phyloP scores from a whole-genome alignment of 2,888 invertebrate species.

The Zhuqinia jingwanae region DNA sequence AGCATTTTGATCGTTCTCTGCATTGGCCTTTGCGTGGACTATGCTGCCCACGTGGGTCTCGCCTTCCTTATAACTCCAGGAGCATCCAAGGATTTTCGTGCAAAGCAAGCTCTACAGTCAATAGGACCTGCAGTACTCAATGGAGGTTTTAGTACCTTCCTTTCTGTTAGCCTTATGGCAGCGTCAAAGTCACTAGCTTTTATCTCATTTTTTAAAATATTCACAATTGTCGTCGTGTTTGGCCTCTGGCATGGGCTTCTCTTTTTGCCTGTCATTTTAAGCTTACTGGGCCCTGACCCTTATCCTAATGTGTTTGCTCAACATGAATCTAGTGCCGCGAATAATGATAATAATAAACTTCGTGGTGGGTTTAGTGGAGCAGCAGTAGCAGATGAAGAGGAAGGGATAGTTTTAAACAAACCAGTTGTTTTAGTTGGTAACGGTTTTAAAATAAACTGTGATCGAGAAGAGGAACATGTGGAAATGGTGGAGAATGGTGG shows the following conservation, averaged over 20 bases:
- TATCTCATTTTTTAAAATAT: slow-evolving; percentile 85
- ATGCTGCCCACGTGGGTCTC: slow-evolving; percentile 88
- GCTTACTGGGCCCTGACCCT: slow-evolving; percentile 86
- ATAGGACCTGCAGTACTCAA: slow-evolving; percentile 83
- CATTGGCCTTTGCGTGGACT: slow-evolving; percentile 91
- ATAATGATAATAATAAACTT: neutral
- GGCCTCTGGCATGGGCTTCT: slow-evolving; percentile 90
- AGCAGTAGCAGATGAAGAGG: too few relatives aligned
- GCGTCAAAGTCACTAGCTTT: slow-evolving; percentile 82
- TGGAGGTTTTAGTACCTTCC: slow-evolving; percentile 83
- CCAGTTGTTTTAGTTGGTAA: neutral
- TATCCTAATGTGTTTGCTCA: slow-evolving; percentile 80
- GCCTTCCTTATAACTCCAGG: slow-evolving; percentile 32
- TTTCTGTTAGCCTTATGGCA: slow-evolving; percentile 82
- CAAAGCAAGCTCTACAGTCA: slow-evolving; percentile 81
- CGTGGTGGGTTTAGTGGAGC: neutral
- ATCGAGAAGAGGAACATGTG: neutral
- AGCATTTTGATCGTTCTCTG: slow-evolving; percentile 90
- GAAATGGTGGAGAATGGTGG: neutral
- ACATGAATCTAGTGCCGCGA: slow-evolving; percentile 31
- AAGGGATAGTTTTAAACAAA: neutral
- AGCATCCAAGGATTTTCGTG: slow-evolving; percentile 74
- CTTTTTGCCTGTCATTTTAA: slow-evolving; percentile 88
- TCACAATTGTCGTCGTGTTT: slow-evolving; percentile 88
- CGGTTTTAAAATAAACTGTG: slow-evolving; percentile 1